phyloP scores from a whole-genome alignment of 1,140 invertebrate genomes.

The Anthonomus grandis region DNA sequence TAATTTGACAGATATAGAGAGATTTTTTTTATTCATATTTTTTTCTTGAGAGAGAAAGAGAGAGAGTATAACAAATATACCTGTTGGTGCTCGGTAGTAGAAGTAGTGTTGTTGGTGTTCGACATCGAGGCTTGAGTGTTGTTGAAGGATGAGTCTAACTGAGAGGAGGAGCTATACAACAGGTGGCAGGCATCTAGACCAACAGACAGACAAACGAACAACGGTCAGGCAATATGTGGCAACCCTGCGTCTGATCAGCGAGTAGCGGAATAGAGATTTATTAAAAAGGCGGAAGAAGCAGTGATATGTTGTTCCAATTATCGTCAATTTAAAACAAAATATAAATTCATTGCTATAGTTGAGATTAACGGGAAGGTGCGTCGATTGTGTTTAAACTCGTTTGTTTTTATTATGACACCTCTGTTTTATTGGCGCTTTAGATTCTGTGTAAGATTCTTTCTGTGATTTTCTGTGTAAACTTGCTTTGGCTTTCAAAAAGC shows the following conservation, averaged over 20 bases:
- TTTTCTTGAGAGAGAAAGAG: too few species aligned
- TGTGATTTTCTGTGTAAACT: too few species aligned
- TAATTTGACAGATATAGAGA: too few species aligned
- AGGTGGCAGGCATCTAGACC: slow-evolving; percentile 62
- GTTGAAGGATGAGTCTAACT: slow-evolving; percentile 61
- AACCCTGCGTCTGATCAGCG: slow-evolving; percentile 30
- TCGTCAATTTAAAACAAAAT: too few species aligned
- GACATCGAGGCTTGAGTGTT: slow-evolving; percentile 45
- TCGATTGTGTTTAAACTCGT: too few species aligned
- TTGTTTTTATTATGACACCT: too few species aligned
- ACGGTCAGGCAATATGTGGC: slow-evolving; percentile 44
- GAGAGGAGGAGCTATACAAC: slow-evolving; percentile 57
- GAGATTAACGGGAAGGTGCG: too few species aligned
- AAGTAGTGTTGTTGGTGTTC: slow-evolving; percentile 48
- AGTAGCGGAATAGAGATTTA: slow-evolving; percentile 19
- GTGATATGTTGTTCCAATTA: slow-evolving; percentile 1
- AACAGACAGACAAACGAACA: slow-evolving; percentile 59
- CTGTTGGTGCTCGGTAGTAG: slow-evolving; percentile 49
- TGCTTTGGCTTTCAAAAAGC: too few species aligned
- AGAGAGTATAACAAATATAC: slow-evolving; percentile 47
- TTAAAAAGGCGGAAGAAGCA: neutral
- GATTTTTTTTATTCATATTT: too few species aligned
- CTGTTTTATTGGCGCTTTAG: too few species aligned
- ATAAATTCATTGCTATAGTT: too few species aligned
- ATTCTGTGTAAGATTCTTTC: too few species aligned